Evolutionary conservation across 2,113 vertebrate genomes (phyloP).

Genomic region (Fregata magnificens): DNA sequence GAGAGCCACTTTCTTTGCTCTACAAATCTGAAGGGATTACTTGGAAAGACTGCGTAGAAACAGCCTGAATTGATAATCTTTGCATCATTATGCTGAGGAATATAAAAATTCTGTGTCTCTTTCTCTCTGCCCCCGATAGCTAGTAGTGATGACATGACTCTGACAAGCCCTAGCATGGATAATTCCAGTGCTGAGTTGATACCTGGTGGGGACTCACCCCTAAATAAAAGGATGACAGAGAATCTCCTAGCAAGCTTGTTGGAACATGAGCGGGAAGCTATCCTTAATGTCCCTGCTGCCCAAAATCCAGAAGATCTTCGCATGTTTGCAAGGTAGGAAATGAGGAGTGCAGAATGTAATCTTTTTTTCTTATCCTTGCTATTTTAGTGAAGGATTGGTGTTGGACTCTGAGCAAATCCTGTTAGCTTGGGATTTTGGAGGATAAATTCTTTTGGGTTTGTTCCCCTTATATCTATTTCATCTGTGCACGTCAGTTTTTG

Average conservation of each 20-base stretch:
- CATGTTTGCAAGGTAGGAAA: slow-evolving; percentile 91
- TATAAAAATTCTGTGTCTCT: not conserved
- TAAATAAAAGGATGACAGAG: slow-evolving; percentile 94
- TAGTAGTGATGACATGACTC: slow-evolving; percentile 98
- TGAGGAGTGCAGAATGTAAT: not conserved
- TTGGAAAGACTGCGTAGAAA: not conserved
- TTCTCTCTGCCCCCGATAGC: slow-evolving; percentile 68
- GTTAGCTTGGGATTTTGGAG: not conserved
- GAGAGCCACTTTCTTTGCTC: not conserved
- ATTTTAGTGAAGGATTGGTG: not conserved
- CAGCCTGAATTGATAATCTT: not conserved
- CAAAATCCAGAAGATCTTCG: slow-evolving; percentile 95
- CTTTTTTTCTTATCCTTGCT: not conserved
- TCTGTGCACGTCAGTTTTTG: not conserved
- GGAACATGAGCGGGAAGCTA: slow-evolving; percentile 89
- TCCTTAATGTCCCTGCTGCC: slow-evolving; percentile 90
- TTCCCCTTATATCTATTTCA: not conserved
- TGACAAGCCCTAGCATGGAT: slow-evolving; percentile 98
- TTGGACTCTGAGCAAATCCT: not conserved
- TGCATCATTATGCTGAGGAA: not conserved
- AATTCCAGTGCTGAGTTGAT: slow-evolving; percentile 96
- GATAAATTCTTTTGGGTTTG: not conserved
- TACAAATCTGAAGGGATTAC: not conserved
- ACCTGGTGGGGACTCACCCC: slow-evolving; percentile 90
- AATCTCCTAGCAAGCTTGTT: slow-evolving; percentile 91